These are phyloP conservation scores for Condylura cristata DNA, from an alignment of 2,113 vertebrate genomes.

Conservation along the genomic window DNA sequence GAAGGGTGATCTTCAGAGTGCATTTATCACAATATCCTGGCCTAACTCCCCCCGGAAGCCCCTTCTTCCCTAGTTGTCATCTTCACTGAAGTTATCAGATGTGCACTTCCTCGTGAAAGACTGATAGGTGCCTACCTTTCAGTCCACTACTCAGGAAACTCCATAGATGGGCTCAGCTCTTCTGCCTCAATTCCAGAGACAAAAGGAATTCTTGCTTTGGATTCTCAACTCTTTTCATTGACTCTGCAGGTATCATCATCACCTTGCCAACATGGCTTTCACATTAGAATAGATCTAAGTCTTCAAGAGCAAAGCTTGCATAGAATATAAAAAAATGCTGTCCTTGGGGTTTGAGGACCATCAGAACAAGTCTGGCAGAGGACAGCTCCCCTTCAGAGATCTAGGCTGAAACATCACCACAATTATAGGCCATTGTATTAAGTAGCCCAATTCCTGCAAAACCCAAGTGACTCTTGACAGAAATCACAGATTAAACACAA, in stretches of 20 bases:
- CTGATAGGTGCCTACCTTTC: neutral
- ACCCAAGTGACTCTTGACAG: neutral
- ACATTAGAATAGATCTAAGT: neutral
- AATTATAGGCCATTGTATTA: neutral
- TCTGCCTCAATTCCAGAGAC: neutral
- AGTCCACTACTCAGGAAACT: neutral
- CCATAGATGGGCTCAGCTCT: too few species aligned
- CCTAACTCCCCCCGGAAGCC: neutral
- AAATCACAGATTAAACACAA: neutral
- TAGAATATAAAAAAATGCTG: neutral
- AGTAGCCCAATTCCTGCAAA: neutral
- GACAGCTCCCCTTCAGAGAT: neutral
- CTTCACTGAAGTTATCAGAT: neutral
- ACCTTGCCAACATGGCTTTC: neutral
- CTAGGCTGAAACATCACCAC: neutral
- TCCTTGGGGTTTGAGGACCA: neutral
- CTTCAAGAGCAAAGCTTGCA: conserved; percentile 1
- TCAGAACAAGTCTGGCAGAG: neutral
- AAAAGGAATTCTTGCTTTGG: neutral
- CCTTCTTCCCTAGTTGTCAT: too few species aligned
- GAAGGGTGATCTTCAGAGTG: neutral
- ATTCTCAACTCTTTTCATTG: neutral
- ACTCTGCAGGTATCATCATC: neutral
- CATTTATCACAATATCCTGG: neutral
- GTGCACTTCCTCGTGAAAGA: neutral